Evolutionary conservation across 2,888 invertebrate species (phyloP), one percentile per base, ranked within the genome.

Genomic region (Eupithecia insigniata): DNA sequence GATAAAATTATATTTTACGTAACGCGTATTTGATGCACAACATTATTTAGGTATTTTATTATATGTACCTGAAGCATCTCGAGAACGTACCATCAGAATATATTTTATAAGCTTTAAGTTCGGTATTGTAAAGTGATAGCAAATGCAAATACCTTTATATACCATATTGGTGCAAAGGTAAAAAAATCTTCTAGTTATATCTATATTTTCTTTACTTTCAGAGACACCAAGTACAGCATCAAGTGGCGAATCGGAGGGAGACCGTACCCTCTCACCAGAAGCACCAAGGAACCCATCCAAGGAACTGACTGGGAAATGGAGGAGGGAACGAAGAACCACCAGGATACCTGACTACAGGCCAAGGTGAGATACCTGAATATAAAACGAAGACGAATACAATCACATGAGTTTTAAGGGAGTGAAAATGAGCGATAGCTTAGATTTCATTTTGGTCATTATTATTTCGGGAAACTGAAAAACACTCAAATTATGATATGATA

Each of bases 271-370:
- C 64, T 94, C 93, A 2, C 93, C 93, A 0, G 92, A 92, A 79
- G 87, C 90, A 60, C 92, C 92, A 60, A 84, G 88, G 30, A 69
- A 74, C 71, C 71, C 74, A 43, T 74, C 74, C 14, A 96, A 96
- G 87, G 96, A 96, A 81, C 89, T 96, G 77, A 96, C 96, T 10
- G 95, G 96, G 69, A 96, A 96, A 90, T 96, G 96, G 96, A 95
- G 96, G 75, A 95, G 96, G 67, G 96, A 97, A 78, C 95, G 96
- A 55, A 95, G 96, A 32, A 92, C 95, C 1, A 90, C 93, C 7
- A 85, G 94, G 16, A 78, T 93, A 65, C 94, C 94, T 14, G 94
- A 94, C 62, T 94, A 94, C 69, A 90, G 92, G 76, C 92, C 94
- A 26, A 93, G 90, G 94, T 94, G 80, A 70, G 67, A 22, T n/a